Conservation (phyloP, 2,797 vertebrate species). For the Pseudochromis fuscus region DNA sequence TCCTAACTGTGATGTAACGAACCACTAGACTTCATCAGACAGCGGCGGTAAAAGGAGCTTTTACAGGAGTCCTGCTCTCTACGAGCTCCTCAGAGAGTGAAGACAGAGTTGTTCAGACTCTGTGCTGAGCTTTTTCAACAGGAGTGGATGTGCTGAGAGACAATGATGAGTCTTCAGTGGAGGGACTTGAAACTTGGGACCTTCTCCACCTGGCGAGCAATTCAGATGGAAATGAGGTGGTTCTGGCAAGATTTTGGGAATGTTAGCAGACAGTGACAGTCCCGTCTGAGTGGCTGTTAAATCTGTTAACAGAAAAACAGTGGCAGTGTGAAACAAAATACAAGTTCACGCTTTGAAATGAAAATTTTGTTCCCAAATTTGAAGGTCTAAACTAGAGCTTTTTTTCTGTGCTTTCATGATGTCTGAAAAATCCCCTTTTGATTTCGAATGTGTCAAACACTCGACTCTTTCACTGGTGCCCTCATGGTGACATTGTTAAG, state of each 20-base stretch:
- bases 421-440: background rate
- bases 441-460: background rate
- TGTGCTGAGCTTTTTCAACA: background rate
- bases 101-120: too few species aligned
- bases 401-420: background rate
- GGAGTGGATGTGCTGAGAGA: too few species aligned
- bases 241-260: background rate
- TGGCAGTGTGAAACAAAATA: too few species aligned
- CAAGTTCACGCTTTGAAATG: too few species aligned
- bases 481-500: background rate
- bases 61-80: background rate
- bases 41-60: conserved; percentile 10
- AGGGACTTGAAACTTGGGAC: background rate
- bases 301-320: background rate
- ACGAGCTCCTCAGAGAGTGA: background rate
- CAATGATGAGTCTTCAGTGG: background rate
- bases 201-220: background rate
- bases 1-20: background rate
- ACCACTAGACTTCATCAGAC: conserved; percentile 1
- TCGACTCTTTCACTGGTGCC: background rate
- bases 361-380: too few species aligned
- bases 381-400: too few species aligned
- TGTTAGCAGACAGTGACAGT: background rate
- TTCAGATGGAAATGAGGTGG: conserved; percentile 1
- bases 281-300: too few species aligned